Percentiles rank a stretch among this genome's conserved stretches.
These are phyloP conservation scores for Lanius collurio DNA, from an alignment of 2,113 vertebrate species.

Conservation along the genomic window DNA sequence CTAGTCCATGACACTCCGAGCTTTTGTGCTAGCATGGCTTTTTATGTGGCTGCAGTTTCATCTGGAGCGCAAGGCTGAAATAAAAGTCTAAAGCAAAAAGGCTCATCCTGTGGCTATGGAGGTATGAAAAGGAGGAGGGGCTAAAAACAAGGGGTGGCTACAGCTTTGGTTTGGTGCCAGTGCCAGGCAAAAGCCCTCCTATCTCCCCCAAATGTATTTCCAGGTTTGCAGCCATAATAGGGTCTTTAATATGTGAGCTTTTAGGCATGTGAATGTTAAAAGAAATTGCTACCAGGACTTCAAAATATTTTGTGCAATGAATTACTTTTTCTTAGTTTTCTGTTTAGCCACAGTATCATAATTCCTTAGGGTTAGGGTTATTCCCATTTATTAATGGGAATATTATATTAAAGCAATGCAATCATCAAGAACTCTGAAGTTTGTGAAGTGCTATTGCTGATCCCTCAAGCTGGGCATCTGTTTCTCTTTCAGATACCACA, in stretches of 20 bases:
- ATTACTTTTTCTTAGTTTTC: background rate
- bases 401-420: background rate
- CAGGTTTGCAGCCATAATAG: background rate
- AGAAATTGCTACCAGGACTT: background rate
- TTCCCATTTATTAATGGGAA: background rate
- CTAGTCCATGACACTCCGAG: background rate
- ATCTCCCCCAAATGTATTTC: background rate
- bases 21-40: background rate
- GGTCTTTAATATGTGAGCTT: background rate
- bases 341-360: background rate
- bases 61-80: background rate
- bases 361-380: background rate
- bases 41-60: background rate
- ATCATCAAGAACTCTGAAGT: background rate
- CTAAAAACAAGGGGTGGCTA: background rate
- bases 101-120: background rate
- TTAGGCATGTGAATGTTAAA: background rate
- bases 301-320: background rate
- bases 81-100: background rate
- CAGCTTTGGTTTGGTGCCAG: background rate
- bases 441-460: background rate
- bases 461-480: conserved; percentile 20
- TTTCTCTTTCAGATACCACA: background rate
- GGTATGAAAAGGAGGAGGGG: background rate
- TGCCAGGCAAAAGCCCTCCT: background rate